Conservation (phyloP, 2,113 vertebrate genomes). For the Peromyscus leucopus region DNA sequence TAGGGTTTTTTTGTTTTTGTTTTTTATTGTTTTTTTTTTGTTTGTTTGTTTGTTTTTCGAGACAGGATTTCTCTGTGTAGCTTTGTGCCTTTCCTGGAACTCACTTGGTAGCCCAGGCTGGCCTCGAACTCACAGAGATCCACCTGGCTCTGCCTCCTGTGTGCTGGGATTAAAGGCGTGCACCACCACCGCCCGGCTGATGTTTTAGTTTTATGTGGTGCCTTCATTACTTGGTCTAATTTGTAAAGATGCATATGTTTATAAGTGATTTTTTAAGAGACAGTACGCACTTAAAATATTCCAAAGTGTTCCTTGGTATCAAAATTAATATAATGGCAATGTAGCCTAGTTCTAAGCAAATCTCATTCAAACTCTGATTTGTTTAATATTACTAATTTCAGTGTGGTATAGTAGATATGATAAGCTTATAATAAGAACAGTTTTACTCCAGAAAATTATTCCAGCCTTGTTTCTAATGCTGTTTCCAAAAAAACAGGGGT, state of each 20-base stretch:
- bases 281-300: background rate
- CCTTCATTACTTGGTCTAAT: background rate
- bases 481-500: background rate
- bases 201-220: rapidly evolving
- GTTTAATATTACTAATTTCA: background rate
- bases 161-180: too few relatives aligned
- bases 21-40: too few relatives aligned
- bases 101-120: too few relatives aligned
- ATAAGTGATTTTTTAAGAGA: constrained; percentile 3
- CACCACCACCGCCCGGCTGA: too few relatives aligned
- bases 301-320: background rate
- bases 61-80: too few relatives aligned
- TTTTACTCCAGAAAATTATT: background rate
- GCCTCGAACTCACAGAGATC: too few relatives aligned
- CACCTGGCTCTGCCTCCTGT: too few relatives aligned
- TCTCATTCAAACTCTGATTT: background rate
- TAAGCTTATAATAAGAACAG: background rate
- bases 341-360: background rate
- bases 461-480: background rate
- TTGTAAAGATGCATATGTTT: background rate
- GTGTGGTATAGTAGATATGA: background rate
- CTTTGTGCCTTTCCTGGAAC: too few relatives aligned
- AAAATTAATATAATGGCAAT: background rate
- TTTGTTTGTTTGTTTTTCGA: too few relatives aligned
- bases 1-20: too few relatives aligned